phyloP scores from a whole-genome alignment of 1,140 invertebrate species.

The Macrosteles quadrilineatus region DNA sequence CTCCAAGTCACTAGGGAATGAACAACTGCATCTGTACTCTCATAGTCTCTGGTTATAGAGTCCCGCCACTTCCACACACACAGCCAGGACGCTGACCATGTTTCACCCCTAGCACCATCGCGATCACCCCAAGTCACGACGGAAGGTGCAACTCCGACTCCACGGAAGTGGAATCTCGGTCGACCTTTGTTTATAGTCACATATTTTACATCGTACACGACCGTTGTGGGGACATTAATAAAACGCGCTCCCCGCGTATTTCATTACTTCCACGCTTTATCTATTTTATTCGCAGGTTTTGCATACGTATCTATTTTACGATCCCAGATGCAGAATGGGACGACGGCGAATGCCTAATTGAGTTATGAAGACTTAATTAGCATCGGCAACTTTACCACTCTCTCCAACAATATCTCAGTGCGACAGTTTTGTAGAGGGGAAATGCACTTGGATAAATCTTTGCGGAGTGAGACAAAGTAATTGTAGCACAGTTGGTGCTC shows the following conservation, averaged over 20 bases:
- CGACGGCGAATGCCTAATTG: not conserved
- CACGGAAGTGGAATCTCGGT: constrained; percentile 2
- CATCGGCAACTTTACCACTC: not conserved
- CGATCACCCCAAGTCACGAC: not conserved
- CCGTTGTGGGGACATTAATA: constrained; percentile 4
- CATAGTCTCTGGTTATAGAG: too few relatives aligned
- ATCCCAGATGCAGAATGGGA: not conserved
- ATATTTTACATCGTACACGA: constrained; percentile 16
- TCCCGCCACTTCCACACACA: too few relatives aligned
- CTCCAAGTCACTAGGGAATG: too few relatives aligned
- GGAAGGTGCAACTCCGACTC: constrained; percentile 5
- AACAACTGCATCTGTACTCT: too few relatives aligned
- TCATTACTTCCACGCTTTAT: constrained; percentile 11
- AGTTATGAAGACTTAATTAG: constrained; percentile 6
- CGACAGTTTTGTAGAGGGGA: too few relatives aligned
- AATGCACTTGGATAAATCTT: too few relatives aligned
- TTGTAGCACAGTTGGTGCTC: too few relatives aligned
- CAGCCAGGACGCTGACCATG: too few relatives aligned
- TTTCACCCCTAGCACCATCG: too few relatives aligned
- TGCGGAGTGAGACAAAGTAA: too few relatives aligned
- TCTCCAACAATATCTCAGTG: too few relatives aligned
- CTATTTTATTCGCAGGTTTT: constrained; percentile 9
- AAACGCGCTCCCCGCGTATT: constrained; percentile 6
- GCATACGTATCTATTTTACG: constrained; percentile 14
- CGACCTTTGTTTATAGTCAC: constrained; percentile 16